phyloP scores from a whole-genome alignment of 2,113 vertebrate genomes.

The Oreotrochilus melanogaster region DNA sequence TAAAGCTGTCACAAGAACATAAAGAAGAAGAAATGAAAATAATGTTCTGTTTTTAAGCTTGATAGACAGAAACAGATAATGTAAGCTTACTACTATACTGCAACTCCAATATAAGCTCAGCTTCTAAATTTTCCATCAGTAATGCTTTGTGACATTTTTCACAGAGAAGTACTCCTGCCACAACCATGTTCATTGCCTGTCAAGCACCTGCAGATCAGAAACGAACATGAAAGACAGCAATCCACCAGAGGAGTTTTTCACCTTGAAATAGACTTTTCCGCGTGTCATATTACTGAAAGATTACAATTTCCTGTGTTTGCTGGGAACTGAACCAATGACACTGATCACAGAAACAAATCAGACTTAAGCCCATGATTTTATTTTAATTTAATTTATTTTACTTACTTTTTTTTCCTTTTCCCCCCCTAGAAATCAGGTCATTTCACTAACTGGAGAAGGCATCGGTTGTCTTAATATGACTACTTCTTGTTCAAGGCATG shows the following conservation, averaged over 20 bases:
- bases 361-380: not conserved
- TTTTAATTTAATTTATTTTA: not conserved
- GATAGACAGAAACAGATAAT: not conserved
- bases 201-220: slow-evolving; percentile 39
- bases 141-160: slow-evolving; percentile 24
- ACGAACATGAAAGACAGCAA: slow-evolving; percentile 12
- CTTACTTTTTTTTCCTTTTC: not conserved
- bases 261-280: slow-evolving; percentile 32
- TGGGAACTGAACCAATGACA: not conserved
- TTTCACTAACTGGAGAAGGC: not conserved
- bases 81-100: not conserved
- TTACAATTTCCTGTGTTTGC: slow-evolving; percentile 5
- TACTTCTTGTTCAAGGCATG: not conserved
- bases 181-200: slow-evolving; percentile 34
- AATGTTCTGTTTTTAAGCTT: not conserved
- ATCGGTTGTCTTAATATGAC: not conserved
- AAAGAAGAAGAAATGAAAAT: not conserved
- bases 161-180: slow-evolving; percentile 30
- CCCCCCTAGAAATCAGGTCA: not conserved
- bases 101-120: not conserved
- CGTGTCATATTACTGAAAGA: not conserved
- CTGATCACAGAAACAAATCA: not conserved
- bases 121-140: slow-evolving; percentile 1
- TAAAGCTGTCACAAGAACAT: not conserved
- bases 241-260: slow-evolving; percentile 20